Evolutionary conservation across 2,113 vertebrate genomes (phyloP), one percentile per base, ranked within the genome.

Genomic region (Trinectes maculatus): DNA sequence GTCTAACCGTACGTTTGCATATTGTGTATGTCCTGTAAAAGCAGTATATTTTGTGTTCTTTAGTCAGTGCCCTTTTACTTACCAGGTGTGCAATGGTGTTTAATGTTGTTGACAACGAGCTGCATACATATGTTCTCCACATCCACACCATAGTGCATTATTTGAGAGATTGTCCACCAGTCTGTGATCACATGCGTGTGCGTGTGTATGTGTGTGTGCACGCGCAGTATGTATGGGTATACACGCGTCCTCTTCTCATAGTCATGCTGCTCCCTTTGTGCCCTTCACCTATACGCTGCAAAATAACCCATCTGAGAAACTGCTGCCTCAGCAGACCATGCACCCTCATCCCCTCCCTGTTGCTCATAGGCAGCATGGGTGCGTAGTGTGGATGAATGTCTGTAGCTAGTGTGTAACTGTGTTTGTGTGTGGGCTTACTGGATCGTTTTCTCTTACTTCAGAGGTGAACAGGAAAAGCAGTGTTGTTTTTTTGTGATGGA

Each of bases 291-390:
- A 67, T 74, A 64, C 81, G 74, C 83, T 72, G 83, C 85, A 84
- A 84, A 87, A 79, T 86, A 73, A 80, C 42, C 80, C 63, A 71
- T 47, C 61, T 47, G 72, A 70, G 69, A 90, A 92, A 85, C 59
- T 82, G 91, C 91, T 88, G 74, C 65, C 55, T 92, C 91, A 91
- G 91, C 91, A 70, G 53, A 63, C 40, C 25, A 5, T 65, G 73
- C 47, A 29, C 67, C 52, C 64, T 54, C 71, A 49, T 59, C 77
- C 77, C 85, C 86, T 79, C 74, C 82, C 77, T 46, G 63, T 31
- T 69, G 66, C 71, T 76, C 67, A 67, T 70, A 40, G 62, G 55
- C 64, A 69, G 74, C 3, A 33, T 80, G 70, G 83, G 71, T 84
- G 33, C 48, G 58, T 69, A 58, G 43, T 77, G 54, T 77, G 55